Evolutionary conservation across 2,888 invertebrate species (phyloP).

Genomic region (Ochlodes sylvanus): DNA sequence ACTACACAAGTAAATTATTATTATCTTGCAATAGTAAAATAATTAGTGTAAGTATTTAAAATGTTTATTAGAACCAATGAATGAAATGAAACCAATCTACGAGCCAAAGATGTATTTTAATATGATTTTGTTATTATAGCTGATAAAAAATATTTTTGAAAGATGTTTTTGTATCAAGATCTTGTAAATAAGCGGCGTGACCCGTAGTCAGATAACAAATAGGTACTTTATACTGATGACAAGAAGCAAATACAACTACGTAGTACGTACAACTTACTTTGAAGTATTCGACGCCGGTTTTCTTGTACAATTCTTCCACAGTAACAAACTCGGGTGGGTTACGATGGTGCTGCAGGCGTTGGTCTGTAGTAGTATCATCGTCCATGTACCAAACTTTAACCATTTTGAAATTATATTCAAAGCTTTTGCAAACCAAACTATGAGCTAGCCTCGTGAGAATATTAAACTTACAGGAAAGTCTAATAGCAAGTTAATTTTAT

Average conservation of each 20-base stretch:
- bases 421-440: background rate
- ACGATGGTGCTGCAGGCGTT: conserved; percentile 92
- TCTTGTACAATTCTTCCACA: conserved; percentile 87
- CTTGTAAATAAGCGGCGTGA: background rate
- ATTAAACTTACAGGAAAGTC: too few species aligned
- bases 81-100: too few species aligned
- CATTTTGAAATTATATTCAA: conserved; percentile 83
- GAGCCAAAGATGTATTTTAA: too few species aligned
- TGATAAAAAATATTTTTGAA: background rate
- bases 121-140: too few species aligned
- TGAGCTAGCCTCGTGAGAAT: too few species aligned
- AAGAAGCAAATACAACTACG: conserved; percentile 5
- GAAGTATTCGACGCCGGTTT: conserved; percentile 96
- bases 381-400: conserved; percentile 96
- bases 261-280: conserved; percentile 84
- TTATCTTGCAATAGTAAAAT: too few species aligned
- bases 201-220: background rate
- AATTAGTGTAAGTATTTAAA: too few species aligned
- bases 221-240: conserved; percentile 4
- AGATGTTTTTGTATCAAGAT: background rate
- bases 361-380: conserved; percentile 86
- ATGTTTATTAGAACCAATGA: too few species aligned
- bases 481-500: too few species aligned
- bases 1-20: too few species aligned
- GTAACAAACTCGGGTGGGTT: conserved; percentile 90